These are phyloP conservation scores for Deroptyus accipitrinus DNA, from an alignment of 2,113 vertebrate genomes.

Conservation along the genomic window DNA sequence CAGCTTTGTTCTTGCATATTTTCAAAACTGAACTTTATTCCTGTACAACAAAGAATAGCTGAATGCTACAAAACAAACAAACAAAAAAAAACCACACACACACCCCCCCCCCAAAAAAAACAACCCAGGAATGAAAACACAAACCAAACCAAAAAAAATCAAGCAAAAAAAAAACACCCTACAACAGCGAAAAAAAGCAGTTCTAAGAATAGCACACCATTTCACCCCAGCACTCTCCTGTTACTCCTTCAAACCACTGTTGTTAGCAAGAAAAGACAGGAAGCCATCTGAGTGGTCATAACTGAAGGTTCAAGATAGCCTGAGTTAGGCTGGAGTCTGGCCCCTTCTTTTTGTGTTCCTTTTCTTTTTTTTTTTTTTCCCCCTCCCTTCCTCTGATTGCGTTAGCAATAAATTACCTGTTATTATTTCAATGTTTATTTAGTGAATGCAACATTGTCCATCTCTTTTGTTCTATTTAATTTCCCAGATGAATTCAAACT, in stretches of 20 bases:
- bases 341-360: not conserved
- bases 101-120: too few relatives aligned
- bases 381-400: not conserved
- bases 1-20: constrained; percentile 73
- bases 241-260: not conserved
- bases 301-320: not conserved
- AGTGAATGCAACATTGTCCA: not conserved
- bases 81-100: not conserved
- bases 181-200: not conserved
- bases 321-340: not conserved
- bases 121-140: too few relatives aligned
- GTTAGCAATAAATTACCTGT: not conserved
- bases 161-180: not conserved
- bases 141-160: not conserved
- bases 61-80: constrained; percentile 54
- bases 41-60: constrained; percentile 68
- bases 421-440: not conserved
- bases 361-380: not conserved
- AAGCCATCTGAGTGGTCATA: not conserved
- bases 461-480: not conserved
- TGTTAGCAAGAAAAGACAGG: not conserved
- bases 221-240: not conserved
- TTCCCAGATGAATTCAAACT: not conserved
- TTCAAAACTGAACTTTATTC: constrained; percentile 72
- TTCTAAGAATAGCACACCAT: constrained; percentile 21